Percentiles rank a stretch among this genome's conserved stretches.
Conservation (phyloP, 2,797 vertebrate genomes). For the Gymnoscopelus braueri region DNA sequence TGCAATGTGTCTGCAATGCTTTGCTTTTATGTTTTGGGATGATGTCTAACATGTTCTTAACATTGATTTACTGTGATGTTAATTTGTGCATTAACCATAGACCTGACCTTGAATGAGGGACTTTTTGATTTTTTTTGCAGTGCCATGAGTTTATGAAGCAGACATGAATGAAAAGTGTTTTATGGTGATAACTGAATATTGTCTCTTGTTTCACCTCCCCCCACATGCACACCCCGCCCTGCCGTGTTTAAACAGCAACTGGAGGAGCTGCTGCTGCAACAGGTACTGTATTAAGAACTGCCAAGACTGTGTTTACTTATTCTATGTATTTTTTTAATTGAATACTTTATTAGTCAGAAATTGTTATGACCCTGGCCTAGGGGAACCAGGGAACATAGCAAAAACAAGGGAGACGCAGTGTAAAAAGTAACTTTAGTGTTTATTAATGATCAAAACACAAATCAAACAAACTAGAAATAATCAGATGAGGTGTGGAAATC, state of each 20-base stretch:
- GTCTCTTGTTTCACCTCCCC: constrained; percentile 43
- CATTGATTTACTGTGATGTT: constrained; percentile 15
- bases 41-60: background rate
- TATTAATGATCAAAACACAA: too few species aligned
- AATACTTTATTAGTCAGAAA: too few species aligned
- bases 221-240: background rate
- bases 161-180: constrained; percentile 11
- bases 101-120: constrained; percentile 28
- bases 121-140: constrained; percentile 49
- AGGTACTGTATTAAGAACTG: constrained; percentile 64
- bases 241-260: constrained; percentile 32
- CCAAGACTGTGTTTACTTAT: constrained; percentile 36
- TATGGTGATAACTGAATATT: constrained; percentile 29
- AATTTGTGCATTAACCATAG: constrained; percentile 42
- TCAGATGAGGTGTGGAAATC: too few species aligned
- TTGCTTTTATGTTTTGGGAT: constrained; percentile 13
- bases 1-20: constrained; percentile 1
- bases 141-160: constrained; percentile 38
- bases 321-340: background rate
- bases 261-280: constrained; percentile 68
- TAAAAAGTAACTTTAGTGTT: too few species aligned
- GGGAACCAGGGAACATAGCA: too few species aligned
- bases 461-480: too few species aligned
- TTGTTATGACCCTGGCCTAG: too few species aligned
- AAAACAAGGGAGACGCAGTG: too few species aligned